Evolutionary conservation across 2,113 vertebrate species (phyloP).

Genomic region (Bostrychus sinensis): DNA sequence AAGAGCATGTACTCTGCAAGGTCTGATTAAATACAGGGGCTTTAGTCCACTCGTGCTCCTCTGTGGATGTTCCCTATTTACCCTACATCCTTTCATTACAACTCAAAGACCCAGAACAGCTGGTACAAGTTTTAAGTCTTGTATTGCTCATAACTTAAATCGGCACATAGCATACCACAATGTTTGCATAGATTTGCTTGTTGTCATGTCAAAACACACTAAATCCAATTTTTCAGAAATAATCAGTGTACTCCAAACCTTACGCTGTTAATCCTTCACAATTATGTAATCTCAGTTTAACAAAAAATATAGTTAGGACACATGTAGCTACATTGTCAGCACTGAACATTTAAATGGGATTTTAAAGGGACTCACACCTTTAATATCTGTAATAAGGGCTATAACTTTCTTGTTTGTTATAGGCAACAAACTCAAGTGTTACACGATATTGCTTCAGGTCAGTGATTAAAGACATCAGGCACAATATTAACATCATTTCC

Average conservation of each 20-base stretch:
- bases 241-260: background rate
- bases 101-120: slow-evolving; percentile 20
- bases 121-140: background rate
- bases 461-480: slow-evolving; percentile 53
- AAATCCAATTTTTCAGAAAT: background rate
- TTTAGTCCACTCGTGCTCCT: slow-evolving; percentile 40
- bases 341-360: background rate
- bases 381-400: background rate
- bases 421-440: slow-evolving; percentile 34
- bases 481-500: slow-evolving; percentile 45
- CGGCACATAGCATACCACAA: slow-evolving; percentile 22
- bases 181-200: slow-evolving; percentile 68
- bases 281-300: background rate
- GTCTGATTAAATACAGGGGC: slow-evolving; percentile 35
- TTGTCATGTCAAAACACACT: slow-evolving; percentile 22
- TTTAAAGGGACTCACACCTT: background rate
- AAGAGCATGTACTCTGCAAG: slow-evolving; percentile 23
- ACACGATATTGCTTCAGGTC: slow-evolving; percentile 59
- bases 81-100: slow-evolving; percentile 31
- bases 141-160: slow-evolving; percentile 57
- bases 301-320: background rate
- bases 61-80: slow-evolving; percentile 42
- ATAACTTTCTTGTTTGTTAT: slow-evolving; percentile 7
- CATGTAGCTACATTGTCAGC: background rate
- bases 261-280: too few relatives aligned